Base-by-base conservation (phyloP, 2,113 vertebrate genomes). In the Phocoena phocoena region DNA sequence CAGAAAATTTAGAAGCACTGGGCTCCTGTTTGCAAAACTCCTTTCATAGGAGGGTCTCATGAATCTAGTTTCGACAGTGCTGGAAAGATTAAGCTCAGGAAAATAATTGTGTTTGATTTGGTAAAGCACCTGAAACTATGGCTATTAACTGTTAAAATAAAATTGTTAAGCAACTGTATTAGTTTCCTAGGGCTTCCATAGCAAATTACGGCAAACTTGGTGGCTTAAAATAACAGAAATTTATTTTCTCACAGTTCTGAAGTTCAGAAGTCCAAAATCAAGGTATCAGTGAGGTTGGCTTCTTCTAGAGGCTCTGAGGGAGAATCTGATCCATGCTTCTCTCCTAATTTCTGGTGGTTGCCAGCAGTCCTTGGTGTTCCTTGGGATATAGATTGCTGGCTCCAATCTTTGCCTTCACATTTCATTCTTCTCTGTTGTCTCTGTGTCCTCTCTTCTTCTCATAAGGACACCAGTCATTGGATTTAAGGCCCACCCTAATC, bases 61-160 rank as follows among this genome's bases (percentile, higher is more conserved):
- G 83, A 95, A 83, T 60, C 38, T 44, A 74, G 47, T 86, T 92
- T 82, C 21, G 33, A 85, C 20, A 82, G 7, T 86, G 62, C 36
- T 91, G 82, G 60, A 96, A 82, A 65, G 36, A 84, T 50, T 55
- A 68, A 93, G 17, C 15, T 55, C 60, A 89, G 84, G 36, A 90
- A 92, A 74, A 89, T 44, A 92, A 94, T 7, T 96, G 44, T 82
- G 67, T 83, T 93, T 82, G 31, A 17, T 62, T 79, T 92, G n/a
- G 31, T 92, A 92, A 97, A 92, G 47, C 73, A 50, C 68, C 23
- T 67, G 60, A 83, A 85, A 44, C 23, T 89, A 50, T n/a, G 21
- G 28, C 82, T 95, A 80, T 80, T 81, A 87, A 90, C 58, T 83
- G 76, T 81, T 80, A 76, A 33, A 93, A 84, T 80, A 47, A 95